phyloP scores from a whole-genome alignment of 2,113 vertebrate species.

The Erinaceus europaeus region DNA sequence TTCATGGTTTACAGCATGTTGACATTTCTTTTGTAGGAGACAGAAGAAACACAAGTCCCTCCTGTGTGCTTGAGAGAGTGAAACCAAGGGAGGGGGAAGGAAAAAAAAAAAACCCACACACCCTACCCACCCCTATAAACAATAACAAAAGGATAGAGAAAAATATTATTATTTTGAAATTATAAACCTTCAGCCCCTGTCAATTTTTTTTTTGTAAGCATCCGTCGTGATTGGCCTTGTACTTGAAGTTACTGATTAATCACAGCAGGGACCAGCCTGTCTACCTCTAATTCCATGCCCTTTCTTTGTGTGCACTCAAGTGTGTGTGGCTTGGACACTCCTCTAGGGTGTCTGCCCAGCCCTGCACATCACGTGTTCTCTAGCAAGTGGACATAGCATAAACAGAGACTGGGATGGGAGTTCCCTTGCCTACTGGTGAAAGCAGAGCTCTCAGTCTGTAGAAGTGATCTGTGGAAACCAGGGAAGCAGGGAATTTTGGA shows the following conservation, averaged over 20 bases:
- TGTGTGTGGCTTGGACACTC: slow-evolving; percentile 19
- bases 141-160: slow-evolving; percentile 75
- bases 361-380: neutral
- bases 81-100: slow-evolving; percentile 78
- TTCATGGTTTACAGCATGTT: slow-evolving; percentile 82
- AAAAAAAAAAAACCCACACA: too few species aligned
- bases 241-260: slow-evolving; percentile 75
- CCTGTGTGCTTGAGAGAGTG: slow-evolving; percentile 75
- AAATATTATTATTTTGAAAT: slow-evolving; percentile 11
- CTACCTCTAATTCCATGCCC: slow-evolving; percentile 72
- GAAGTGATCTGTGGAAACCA: slow-evolving; percentile 59
- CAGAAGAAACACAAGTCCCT: slow-evolving; percentile 81
- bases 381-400: slow-evolving; percentile 51
- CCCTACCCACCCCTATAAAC: slow-evolving; percentile 64
- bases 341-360: slow-evolving; percentile 61
- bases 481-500: slow-evolving; percentile 21
- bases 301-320: slow-evolving; percentile 60
- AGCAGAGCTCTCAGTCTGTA: slow-evolving; percentile 54
- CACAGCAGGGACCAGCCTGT: slow-evolving; percentile 92
- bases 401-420: slow-evolving; percentile 71
- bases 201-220: slow-evolving; percentile 73
- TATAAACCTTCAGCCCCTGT: slow-evolving; percentile 60
- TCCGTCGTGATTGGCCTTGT: slow-evolving; percentile 69
- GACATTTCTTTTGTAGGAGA: slow-evolving; percentile 84
- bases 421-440: slow-evolving; percentile 66